Base-by-base conservation (phyloP, 2,797 vertebrate species). In the Catharus ustulatus region DNA sequence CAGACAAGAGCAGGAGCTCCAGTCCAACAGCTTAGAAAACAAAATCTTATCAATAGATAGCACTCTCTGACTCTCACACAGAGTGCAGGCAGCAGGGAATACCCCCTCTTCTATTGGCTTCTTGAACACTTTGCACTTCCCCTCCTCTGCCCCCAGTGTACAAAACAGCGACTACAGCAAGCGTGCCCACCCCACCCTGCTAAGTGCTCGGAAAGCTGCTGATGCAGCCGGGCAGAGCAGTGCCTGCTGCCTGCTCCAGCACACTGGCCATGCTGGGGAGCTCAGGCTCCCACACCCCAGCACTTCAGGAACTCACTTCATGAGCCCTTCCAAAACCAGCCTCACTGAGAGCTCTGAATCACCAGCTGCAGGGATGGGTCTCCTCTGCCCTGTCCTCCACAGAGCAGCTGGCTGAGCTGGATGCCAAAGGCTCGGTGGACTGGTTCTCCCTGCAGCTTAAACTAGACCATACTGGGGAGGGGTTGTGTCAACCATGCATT, bases 131-230 rank as follows among this genome's bases (percentile, higher is more conserved):
- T 88, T 2, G 54, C 13, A 32, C 21, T 51, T 69, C 22, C 32
- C 45, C 51, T 75, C 18, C 42, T 74, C 45, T 79, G 45, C 13
- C 54, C n/a, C 7, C 45, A 21, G 32, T 3, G 75, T 54, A 6
- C 45, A 48, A 19, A 82, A 24, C 42, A 63, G 46, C 10, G 34
- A 43, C 48, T 42, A 11, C 34, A 89, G 61, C 55, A 42, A 69
- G 62, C 0, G 0, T 3, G 45, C 21, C 22, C 52, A 30, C 10
- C 20, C 49, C 38, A 8, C 3, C 40, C 21, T 2, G 8, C 0
- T 4, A 49, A 45, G 52, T 3, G 36, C 24, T 55, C 9, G 6
- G 55, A 23, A 57, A 69, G 40, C 63, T 64, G 67, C 34, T 0
- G 11, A 9, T 5, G 0, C 0, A 38, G 19, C 21, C 3, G 11